phyloP scores from a whole-genome alignment of 2,113 vertebrate genomes.

The Hipposideros armiger region DNA sequence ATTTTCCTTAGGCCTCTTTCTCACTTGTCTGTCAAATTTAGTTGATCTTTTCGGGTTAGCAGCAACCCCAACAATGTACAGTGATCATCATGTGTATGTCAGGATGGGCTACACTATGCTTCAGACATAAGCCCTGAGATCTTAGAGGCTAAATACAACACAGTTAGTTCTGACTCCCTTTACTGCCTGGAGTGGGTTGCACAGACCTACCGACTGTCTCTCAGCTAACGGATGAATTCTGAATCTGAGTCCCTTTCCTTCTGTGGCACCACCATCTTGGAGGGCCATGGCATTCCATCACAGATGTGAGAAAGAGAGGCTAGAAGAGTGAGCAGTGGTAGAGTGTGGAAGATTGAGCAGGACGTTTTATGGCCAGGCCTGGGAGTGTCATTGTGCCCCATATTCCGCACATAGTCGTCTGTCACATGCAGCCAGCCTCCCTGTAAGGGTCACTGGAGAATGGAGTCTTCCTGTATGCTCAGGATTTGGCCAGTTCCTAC shows the following conservation, averaged over 20 bases:
- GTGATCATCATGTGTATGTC: neutral
- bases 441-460: neutral
- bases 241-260: neutral
- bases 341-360: neutral
- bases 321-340: neutral
- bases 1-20: neutral
- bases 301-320: no score
- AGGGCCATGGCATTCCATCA: fast-evolving
- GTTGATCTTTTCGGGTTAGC: neutral
- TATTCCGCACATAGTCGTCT: no score
- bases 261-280: neutral
- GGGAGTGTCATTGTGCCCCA: neutral
- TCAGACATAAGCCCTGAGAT: neutral
- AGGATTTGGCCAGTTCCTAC: neutral
- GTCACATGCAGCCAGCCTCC: neutral
- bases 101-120: neutral
- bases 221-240: fast-evolving
- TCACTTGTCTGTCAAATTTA: neutral
- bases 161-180: neutral
- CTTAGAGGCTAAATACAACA: neutral
- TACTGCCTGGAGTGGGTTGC: neutral
- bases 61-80: neutral
- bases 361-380: fast-evolving
- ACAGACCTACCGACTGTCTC: neutral
- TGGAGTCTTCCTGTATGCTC: neutral